phyloP scores from a whole-genome alignment of 2,113 vertebrate genomes.

The Microcebus griseorufus region DNA sequence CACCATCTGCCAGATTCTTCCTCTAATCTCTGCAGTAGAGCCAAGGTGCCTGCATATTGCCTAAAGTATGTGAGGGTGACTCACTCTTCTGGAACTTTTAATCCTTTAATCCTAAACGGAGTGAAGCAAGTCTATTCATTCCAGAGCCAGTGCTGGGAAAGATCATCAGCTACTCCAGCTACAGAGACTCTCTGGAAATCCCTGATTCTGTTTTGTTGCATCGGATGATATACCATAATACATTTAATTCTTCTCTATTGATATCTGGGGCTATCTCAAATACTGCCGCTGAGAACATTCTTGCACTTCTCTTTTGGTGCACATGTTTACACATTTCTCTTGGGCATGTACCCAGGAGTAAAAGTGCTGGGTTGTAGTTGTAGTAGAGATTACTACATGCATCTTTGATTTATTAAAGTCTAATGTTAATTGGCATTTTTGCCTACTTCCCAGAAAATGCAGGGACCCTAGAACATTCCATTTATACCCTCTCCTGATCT shows the following conservation, averaged over 20 bases:
- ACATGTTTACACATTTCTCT: constrained; percentile 17
- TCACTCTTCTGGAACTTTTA: constrained; percentile 76
- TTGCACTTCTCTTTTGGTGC: not conserved
- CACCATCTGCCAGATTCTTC: constrained; percentile 72
- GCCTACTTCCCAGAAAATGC: not conserved
- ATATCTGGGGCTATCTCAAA: not conserved
- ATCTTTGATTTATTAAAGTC: constrained; percentile 27
- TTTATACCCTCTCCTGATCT: not conserved
- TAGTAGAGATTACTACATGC: not conserved
- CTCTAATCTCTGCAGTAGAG: constrained; percentile 58
- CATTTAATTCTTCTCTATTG: not conserved
- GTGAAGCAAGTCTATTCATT: constrained; percentile 63
- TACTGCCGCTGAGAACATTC: not conserved
- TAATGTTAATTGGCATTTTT: constrained; percentile 42
- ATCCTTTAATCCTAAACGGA: constrained; percentile 74
- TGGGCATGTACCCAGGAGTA: not conserved
- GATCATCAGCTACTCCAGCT: not conserved
- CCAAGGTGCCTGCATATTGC: constrained; percentile 64
- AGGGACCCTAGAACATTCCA: not conserved
- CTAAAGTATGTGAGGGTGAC: constrained; percentile 67
- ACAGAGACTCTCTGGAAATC: not conserved
- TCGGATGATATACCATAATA: not conserved
- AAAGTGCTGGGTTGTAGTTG: not conserved
- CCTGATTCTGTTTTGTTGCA: constrained; percentile 11
- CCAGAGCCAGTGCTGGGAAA: constrained; percentile 60